These are phyloP conservation scores for Laothoe populi DNA, from an alignment of 2,888 invertebrate genomes.

Conservation along the genomic window DNA sequence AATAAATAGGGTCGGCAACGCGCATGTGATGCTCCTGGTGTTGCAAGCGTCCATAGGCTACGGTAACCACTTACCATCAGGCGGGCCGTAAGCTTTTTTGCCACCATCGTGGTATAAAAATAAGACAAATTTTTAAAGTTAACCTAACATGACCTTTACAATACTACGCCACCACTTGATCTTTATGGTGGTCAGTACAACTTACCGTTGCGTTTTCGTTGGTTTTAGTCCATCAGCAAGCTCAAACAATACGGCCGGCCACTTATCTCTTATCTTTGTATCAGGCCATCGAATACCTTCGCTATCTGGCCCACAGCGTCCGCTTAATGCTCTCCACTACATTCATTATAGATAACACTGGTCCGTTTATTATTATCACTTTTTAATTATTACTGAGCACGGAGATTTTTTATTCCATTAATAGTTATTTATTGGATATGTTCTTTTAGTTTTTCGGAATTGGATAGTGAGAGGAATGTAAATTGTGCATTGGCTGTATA, in stretches of 20 bases:
- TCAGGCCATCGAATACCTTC: conserved; percentile 71
- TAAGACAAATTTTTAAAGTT: background rate
- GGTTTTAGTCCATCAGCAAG: conserved; percentile 44
- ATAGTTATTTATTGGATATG: conserved; percentile 2
- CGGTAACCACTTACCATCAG: too few species aligned
- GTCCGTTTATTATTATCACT: conserved; percentile 61
- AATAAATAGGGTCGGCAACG: too few species aligned
- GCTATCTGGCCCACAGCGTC: conserved; percentile 68
- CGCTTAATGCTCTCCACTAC: conserved; percentile 71
- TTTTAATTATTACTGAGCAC: conserved; percentile 49
- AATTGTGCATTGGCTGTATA: background rate
- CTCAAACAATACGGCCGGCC: conserved; percentile 67
- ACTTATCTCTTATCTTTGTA: conserved; percentile 72
- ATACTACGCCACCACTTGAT: background rate
- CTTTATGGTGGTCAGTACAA: background rate
- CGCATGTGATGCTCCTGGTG: too few species aligned
- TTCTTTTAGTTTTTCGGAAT: background rate
- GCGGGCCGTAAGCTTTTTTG: too few species aligned
- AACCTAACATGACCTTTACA: background rate
- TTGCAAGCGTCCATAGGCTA: too few species aligned
- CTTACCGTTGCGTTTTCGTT: background rate
- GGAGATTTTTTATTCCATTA: conserved; percentile 11
- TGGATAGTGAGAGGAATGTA: background rate
- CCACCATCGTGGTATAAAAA: background rate
- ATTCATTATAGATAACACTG: conserved; percentile 65